These are phyloP conservation scores for Ahaetulla prasina DNA, from an alignment of 2,113 vertebrate genomes.

Conservation along the genomic window DNA sequence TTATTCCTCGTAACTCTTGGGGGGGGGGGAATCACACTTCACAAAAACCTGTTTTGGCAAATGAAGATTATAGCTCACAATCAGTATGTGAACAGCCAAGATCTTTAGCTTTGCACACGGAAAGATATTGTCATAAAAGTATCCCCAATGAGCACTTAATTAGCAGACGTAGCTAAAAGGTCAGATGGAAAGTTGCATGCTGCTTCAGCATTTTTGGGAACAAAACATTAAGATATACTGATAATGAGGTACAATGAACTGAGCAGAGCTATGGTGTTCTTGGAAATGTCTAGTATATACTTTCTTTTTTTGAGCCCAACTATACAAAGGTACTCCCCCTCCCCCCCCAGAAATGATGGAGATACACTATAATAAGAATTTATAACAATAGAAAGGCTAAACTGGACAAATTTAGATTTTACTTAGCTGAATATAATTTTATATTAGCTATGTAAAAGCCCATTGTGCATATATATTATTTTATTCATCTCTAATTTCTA, in stretches of 20 bases:
- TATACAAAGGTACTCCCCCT: not conserved
- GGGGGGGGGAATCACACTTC: slow-evolving; percentile 1
- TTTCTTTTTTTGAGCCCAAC: not conserved
- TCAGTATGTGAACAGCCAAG: slow-evolving; percentile 27
- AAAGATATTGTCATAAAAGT: slow-evolving; percentile 33
- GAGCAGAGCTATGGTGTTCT: not conserved
- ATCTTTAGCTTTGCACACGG: slow-evolving; percentile 19
- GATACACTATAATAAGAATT: not conserved
- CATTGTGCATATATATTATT: not conserved
- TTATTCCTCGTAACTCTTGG: not conserved
- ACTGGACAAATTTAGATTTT: not conserved
- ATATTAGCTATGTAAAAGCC: not conserved
- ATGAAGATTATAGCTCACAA: slow-evolving; percentile 9
- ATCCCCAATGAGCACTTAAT: slow-evolving; percentile 35
- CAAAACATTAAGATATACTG: slow-evolving; percentile 21
- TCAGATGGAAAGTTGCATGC: slow-evolving; percentile 30
- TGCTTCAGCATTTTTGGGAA: slow-evolving; percentile 36
- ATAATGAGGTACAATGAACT: slow-evolving; percentile 3
- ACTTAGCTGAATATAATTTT: not conserved
- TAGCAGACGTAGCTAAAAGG: slow-evolving; percentile 33
- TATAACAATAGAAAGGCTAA: not conserved
- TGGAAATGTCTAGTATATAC: not conserved
- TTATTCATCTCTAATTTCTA: not conserved
- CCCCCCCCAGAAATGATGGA: not conserved
- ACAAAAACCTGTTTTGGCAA: not conserved